A percentile compares a stretch with the other conserved stretches of the same genome.
These are phyloP conservation scores for Pogonomyrmex californicus DNA, from an alignment of 1,140 invertebrate species.

Conservation along the genomic window DNA sequence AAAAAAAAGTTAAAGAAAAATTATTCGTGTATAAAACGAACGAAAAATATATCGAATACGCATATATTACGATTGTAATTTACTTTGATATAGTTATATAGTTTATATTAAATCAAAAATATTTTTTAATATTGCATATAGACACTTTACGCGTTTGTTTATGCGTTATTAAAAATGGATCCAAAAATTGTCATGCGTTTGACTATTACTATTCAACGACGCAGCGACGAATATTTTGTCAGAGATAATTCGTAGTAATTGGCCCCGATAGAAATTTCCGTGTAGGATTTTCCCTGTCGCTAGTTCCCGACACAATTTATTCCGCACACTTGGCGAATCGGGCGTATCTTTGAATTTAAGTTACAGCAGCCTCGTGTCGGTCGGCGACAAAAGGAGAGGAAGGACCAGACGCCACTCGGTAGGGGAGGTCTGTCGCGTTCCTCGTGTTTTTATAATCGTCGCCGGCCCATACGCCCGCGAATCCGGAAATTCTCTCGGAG, in stretches of 20 bases:
- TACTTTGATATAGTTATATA: neutral
- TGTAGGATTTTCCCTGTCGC: slow-evolving; percentile 42
- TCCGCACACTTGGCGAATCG: slow-evolving; percentile 71
- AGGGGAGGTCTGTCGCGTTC: slow-evolving; percentile 27
- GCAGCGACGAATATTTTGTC: slow-evolving; percentile 30
- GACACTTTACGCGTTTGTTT: no score
- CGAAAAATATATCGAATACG: neutral
- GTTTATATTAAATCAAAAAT: slow-evolving; percentile 14
- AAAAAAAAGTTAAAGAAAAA: no score
- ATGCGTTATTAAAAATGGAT: neutral
- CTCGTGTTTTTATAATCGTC: slow-evolving; percentile 64
- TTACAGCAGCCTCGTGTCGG: slow-evolving; percentile 35
- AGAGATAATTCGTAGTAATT: slow-evolving; percentile 66
- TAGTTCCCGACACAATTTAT: slow-evolving; percentile 68
- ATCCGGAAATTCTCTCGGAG: slow-evolving; percentile 60
- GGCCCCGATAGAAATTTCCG: slow-evolving; percentile 55
- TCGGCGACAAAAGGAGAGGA: slow-evolving; percentile 44
- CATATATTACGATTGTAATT: neutral
- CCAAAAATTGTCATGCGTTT: neutral
- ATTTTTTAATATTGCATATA: neutral
- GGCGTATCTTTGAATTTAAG: slow-evolving; percentile 64
- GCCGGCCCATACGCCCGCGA: slow-evolving; percentile 48
- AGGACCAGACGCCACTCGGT: slow-evolving; percentile 47
- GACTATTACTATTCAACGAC: neutral
- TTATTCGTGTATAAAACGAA: no score